These are phyloP conservation scores for Muschampia plurimacula DNA, from an alignment of 2,888 invertebrate genomes.

Conservation along the genomic window DNA sequence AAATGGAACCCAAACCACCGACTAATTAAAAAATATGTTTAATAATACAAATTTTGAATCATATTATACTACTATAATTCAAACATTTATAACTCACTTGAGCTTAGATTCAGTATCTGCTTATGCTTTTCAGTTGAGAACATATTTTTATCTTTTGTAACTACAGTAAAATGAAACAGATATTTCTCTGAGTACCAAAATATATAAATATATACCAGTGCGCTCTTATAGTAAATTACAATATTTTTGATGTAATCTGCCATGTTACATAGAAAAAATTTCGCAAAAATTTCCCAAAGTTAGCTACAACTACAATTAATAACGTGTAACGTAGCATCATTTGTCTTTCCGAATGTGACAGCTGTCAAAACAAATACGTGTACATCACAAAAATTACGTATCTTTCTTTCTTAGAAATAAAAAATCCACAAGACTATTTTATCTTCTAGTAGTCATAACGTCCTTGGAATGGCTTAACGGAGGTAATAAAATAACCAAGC, in stretches of 20 bases:
- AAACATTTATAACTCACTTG: too few relatives aligned
- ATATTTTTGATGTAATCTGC: not conserved
- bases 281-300: not conserved
- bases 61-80: too few relatives aligned
- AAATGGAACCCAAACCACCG: not conserved
- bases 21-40: too few relatives aligned
- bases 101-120: too few relatives aligned
- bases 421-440: not conserved
- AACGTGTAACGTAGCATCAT: constrained; percentile 3
- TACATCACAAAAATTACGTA: not conserved
- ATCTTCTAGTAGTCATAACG: not conserved
- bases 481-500: not conserved
- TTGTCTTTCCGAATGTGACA: constrained; percentile 8
- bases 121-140: too few relatives aligned
- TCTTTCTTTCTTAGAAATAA: not conserved
- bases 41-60: too few relatives aligned
- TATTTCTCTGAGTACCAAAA: too few relatives aligned
- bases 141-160: too few relatives aligned
- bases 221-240: not conserved
- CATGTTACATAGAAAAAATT: not conserved
- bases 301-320: constrained; percentile 1
- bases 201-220: not conserved
- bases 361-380: constrained; percentile 8
- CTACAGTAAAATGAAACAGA: too few relatives aligned
- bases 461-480: not conserved